Evolutionary conservation across 2,888 invertebrate species (phyloP).

Genomic region (Lithodes maja): DNA sequence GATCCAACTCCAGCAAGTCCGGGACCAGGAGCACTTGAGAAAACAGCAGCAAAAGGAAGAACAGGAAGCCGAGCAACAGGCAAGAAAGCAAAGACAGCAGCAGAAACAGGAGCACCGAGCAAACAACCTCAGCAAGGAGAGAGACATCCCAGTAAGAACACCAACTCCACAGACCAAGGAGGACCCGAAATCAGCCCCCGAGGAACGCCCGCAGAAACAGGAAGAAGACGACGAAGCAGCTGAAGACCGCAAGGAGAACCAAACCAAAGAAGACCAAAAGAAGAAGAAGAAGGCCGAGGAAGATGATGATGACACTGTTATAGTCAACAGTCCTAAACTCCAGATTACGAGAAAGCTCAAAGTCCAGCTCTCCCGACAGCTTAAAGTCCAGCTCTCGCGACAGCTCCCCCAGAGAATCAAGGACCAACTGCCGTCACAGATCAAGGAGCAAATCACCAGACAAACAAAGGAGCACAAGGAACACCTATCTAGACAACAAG

Average conservation of each 20-base stretch:
- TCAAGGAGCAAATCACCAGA: constrained; percentile 10
- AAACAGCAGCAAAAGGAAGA: neutral
- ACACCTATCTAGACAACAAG: neutral
- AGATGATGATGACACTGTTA: neutral
- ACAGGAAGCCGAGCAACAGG: neutral
- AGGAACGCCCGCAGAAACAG: neutral
- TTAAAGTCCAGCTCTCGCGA: neutral
- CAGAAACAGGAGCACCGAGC: neutral
- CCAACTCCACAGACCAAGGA: neutral
- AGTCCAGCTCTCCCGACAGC: constrained; percentile 29
- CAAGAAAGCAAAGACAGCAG: neutral
- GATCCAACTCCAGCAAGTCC: constrained; percentile 2
- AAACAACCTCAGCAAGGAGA: neutral
- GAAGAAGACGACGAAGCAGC: neutral
- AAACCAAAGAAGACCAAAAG: neutral
- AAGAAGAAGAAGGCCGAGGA: neutral
- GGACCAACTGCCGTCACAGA: constrained; percentile 12
- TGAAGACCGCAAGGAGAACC: neutral
- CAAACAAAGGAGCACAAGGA: constrained; percentile 14
- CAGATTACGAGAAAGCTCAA: constrained; percentile 28
- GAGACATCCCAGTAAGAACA: neutral
- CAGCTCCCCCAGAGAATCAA: constrained; percentile 22
- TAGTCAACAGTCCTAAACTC: neutral
- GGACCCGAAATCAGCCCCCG: neutral
- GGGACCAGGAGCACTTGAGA: neutral